phyloP scores from a whole-genome alignment of 2,113 vertebrate genomes.

The Notiomystis cincta region DNA sequence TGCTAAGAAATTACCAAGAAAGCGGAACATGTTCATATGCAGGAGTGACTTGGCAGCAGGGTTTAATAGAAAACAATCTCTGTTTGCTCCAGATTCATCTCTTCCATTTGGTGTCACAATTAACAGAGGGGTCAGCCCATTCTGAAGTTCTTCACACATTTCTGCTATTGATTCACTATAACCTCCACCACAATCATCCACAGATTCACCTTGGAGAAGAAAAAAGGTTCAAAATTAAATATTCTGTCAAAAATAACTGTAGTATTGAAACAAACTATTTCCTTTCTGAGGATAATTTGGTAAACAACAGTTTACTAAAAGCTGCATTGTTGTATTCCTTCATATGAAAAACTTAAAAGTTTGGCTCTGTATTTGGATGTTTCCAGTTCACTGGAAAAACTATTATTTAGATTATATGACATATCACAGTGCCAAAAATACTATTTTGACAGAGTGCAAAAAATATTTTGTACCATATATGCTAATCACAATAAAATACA shows the following conservation, averaged over 20 bases:
- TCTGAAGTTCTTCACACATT: constrained; percentile 98
- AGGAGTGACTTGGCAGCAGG: constrained; percentile 88
- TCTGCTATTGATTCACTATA: constrained; percentile 99
- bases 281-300: accelerated
- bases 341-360: neutral
- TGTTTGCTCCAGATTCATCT: constrained; percentile 95
- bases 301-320: neutral
- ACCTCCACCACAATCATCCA: constrained; percentile 96
- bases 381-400: neutral
- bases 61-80: constrained; percentile 95
- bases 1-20: constrained; percentile 82
- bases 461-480: neutral
- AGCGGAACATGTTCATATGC: constrained; percentile 98
- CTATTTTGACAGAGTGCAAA: neutral
- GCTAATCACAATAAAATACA: neutral
- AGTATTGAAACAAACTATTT: neutral
- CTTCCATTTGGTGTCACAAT: constrained; percentile 97
- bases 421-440: neutral
- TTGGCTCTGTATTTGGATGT: neutral
- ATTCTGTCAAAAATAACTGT: neutral
- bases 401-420: neutral
- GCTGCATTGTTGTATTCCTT: neutral
- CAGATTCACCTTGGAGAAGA: constrained; percentile 86
- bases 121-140: constrained; percentile 92
- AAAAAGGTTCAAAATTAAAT: neutral